These are phyloP conservation scores for Toxotes chatareus DNA, from an alignment of 2,113 vertebrate species.

Conservation along the genomic window DNA sequence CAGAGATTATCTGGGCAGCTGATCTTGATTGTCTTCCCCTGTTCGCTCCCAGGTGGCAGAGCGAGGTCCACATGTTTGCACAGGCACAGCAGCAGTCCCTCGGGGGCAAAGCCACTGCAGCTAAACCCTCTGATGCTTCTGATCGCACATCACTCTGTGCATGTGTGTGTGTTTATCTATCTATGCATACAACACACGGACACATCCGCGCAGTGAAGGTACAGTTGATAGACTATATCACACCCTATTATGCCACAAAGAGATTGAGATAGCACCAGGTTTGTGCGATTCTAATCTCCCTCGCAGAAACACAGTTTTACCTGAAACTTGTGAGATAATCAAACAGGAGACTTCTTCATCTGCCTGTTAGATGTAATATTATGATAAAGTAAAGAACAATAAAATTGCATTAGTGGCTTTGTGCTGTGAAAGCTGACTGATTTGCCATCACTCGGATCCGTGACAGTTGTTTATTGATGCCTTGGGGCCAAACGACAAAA, in stretches of 20 bases:
- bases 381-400: conserved; percentile 73
- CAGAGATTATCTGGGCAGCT: conserved; percentile 78
- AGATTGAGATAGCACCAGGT: conserved; percentile 62
- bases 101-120: conserved; percentile 69
- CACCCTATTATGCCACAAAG: conserved; percentile 54
- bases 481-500: conserved; percentile 76
- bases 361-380: conserved; percentile 56
- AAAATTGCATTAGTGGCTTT: conserved; percentile 68
- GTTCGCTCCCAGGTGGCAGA: conserved; percentile 72
- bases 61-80: conserved; percentile 78
- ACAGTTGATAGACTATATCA: conserved; percentile 70
- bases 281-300: conserved; percentile 68
- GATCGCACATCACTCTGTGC: conserved; percentile 69
- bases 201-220: conserved; percentile 42
- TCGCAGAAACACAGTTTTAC: conserved; percentile 55
- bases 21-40: conserved; percentile 81
- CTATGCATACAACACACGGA: conserved; percentile 48
- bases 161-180: conserved; percentile 60
- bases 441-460: conserved; percentile 73
- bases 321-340: conserved; percentile 61
- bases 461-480: conserved; percentile 82
- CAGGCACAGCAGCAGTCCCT: conserved; percentile 76
- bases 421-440: conserved; percentile 69
- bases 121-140: conserved; percentile 76
- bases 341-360: conserved; percentile 52